Base-by-base conservation (phyloP, 2,888 invertebrate species). In the Fragum whitleyi region DNA sequence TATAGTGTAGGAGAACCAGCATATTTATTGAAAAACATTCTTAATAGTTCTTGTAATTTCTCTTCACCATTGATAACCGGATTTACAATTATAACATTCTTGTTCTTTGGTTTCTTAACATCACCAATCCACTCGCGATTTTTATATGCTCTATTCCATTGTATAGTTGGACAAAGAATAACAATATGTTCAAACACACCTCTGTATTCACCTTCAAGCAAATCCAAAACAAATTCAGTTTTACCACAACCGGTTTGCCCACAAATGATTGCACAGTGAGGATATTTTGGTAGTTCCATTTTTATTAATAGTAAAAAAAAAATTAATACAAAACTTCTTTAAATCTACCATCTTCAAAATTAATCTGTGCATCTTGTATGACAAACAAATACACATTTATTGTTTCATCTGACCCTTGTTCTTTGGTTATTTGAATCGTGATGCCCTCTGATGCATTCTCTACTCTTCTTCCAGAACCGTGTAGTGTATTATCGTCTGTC, bases 331-430 rank as follows among this genome's bases (percentile, higher is more conserved):
- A 6, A 14, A 69, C 61, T 47, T 69, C 65, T 67, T 73, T 55
- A 61, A 83, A 79, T 69, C 76, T 65, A 19, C 79, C 75, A 69
- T 84, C 73, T 79, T 68, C 77, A 61, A 81, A 75, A 74, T 85
- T 79, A 55, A 81, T 74, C 61, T 82, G 77, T 32, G 82, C 86
- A 69, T 84, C 84, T 72, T 67, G 65, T 42, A 84, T 76, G n/a
- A 83, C 76, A 71, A 53, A 86, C n/a, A 84, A n/a, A 61, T 78
- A 74, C 53, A 29, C n/a, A 74, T 83, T 77, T 36, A 79, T 74
- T 72, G 70, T 70, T 36, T 69, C 59, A 62, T 68, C 53, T 32
- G 81, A 29, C 23, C 68, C 80, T 47, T 29, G 47, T 51, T 57
- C 62, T 36, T 82, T 81, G 1, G 81, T 74, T 28, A 86, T 82